These are phyloP conservation scores for Zosterops hypoxanthus DNA, from an alignment of 2,113 vertebrate genomes.

Conservation along the genomic window DNA sequence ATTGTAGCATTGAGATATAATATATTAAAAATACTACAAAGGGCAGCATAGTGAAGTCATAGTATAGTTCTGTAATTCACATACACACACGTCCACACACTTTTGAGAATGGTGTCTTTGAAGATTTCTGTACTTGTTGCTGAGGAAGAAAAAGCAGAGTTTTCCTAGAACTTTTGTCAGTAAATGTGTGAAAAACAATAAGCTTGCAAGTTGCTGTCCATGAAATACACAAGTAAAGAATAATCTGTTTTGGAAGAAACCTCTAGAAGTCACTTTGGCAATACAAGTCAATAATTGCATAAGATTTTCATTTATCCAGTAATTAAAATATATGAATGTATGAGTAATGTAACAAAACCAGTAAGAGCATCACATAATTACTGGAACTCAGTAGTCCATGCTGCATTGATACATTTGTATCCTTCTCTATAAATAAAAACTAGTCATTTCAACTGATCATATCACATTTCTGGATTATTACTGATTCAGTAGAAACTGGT, in stretches of 20 bases:
- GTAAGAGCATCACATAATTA: background rate
- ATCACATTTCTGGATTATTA: background rate
- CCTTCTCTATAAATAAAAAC: background rate
- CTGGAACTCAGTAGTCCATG: background rate
- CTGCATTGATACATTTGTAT: background rate
- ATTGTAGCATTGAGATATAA: background rate
- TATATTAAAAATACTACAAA: background rate
- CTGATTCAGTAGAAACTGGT: background rate
- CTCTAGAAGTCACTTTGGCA: background rate
- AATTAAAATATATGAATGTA: background rate
- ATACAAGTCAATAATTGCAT: background rate
- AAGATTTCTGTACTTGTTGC: background rate
- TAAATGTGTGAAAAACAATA: background rate
- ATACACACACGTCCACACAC: rapidly evolving
- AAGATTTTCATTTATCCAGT: background rate
- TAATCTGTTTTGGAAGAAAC: background rate
- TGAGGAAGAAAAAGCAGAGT: background rate
- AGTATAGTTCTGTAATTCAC: background rate
- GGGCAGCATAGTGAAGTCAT: background rate
- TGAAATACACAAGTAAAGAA: background rate
- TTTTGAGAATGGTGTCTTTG: background rate
- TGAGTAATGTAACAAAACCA: background rate
- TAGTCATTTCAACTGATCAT: background rate
- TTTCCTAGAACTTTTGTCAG: background rate
- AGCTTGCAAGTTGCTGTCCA: background rate